Evolutionary conservation across 2,113 vertebrate species (phyloP), one percentile per base, ranked within the genome.

Genomic region (Dunckerocampus dactyliophorus): DNA sequence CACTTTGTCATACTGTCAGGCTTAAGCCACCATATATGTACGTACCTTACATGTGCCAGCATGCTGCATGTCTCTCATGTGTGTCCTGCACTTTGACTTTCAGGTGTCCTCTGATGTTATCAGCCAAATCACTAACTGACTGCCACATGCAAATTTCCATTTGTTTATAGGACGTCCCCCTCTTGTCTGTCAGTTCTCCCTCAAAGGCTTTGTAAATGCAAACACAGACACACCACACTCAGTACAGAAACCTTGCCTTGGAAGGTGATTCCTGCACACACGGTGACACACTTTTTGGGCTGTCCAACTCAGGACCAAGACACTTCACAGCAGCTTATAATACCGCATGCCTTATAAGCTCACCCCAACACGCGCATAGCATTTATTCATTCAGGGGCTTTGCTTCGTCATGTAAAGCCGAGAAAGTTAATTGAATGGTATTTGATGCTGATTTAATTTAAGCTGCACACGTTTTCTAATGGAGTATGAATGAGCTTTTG

Each of bases 401-500:
- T 24, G 49, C 6, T 34, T 34, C 6, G 15, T 54, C 52, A 16
- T 1, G 9, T 19, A 11, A 1, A 54, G 10, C 37, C 10, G 39
- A 14, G 39, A 42, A 56, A 21, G 34, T 42, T 21, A 56, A 56
- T 56, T 56, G 34, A 7, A 39, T 84, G 73, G 57, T 49, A 72
- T 84, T 74, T 75, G 15, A 89, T 90, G 84, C 74, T 77, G 75
- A 90, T 88, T 77, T 82, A 87, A 89, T 88, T 84, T 71, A 21
- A 48, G 49, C 31, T 50, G 51, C 68, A 24, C 58, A 45, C 48
- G 21, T 28, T 28, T 9, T 22, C 53, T 55, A 8, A 56, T 55
- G 42, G 58, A 71, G 75, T 79, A 79, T 83, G 57, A 72, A 86
- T 70, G 57, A 71, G 70, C 1, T 31, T 17, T 31, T 3, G 45